Percentiles rank a stretch among this genome's conserved stretches.
phyloP scores from a whole-genome alignment of 2,888 invertebrate genomes.

The Rhabditoides inermis region DNA sequence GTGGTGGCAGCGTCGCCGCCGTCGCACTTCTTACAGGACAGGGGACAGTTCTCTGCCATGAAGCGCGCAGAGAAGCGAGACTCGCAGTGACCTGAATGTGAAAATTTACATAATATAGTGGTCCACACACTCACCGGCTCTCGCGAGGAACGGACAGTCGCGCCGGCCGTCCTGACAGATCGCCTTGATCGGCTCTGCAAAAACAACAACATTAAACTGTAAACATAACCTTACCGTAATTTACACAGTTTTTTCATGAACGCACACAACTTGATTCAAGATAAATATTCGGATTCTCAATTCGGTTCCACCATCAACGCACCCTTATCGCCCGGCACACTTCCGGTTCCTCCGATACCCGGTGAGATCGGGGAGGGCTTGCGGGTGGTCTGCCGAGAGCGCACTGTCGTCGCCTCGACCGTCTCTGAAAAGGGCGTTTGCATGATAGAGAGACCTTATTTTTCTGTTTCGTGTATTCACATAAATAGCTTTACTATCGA shows the following conservation, averaged over 20 bases:
- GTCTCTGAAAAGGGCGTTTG: neutral
- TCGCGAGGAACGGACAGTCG: slow-evolving; percentile 42
- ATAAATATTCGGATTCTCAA: no score
- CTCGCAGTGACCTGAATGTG: slow-evolving; percentile 37
- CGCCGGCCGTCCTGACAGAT: slow-evolving; percentile 27
- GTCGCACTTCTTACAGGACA: slow-evolving; percentile 38
- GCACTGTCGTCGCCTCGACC: no score
- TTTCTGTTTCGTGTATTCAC: no score
- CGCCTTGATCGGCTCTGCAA: no score
- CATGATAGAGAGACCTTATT: neutral
- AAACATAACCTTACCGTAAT: no score
- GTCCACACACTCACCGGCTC: slow-evolving; percentile 10
- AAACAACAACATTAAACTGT: neutral
- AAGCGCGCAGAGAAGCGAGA: slow-evolving; percentile 39
- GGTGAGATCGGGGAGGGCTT: no score
- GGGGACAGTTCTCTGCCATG: slow-evolving; percentile 45
- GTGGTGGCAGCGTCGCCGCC: slow-evolving; percentile 6
- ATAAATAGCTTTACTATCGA: neutral
- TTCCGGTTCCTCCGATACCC: no score
- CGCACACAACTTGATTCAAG: no score
- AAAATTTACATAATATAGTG: neutral
- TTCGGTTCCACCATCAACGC: no score
- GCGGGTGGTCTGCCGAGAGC: no score
- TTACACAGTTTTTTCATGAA: no score
- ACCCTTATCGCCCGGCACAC: no score